Conservation (phyloP, 1,140 invertebrate genomes). For the Eufriesea mexicana region DNA sequence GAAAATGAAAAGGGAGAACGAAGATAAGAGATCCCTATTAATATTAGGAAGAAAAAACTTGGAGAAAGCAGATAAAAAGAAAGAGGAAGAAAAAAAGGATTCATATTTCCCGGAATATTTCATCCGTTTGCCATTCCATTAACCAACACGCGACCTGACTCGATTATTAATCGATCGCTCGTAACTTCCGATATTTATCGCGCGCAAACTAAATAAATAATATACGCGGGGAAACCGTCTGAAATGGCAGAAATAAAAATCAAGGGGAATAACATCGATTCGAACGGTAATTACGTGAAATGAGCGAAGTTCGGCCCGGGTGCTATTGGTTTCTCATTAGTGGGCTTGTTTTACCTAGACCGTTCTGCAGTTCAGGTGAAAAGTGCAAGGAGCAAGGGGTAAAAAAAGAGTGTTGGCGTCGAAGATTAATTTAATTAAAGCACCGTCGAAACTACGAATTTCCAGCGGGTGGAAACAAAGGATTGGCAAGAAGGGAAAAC, state of each 20-base stretch:
- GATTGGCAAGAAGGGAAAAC: conserved; percentile 60
- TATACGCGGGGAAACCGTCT: background rate
- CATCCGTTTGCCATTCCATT: background rate
- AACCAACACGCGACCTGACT: background rate
- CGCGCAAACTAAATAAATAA: background rate
- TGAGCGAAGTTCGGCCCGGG: conserved; percentile 32
- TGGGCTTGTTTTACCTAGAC: conserved; percentile 37
- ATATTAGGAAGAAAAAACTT: too few relatives aligned
- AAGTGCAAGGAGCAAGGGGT: conserved; percentile 18
- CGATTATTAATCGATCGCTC: too few relatives aligned
- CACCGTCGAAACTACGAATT: conserved; percentile 47
- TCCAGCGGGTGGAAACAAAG: conserved; percentile 47
- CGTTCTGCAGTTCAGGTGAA: conserved; percentile 33
- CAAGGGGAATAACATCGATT: conserved; percentile 13
- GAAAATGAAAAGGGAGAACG: too few relatives aligned
- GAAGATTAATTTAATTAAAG: conserved; percentile 67
- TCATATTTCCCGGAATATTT: background rate
- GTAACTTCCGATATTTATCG: too few relatives aligned
- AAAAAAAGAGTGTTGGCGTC: conserved; percentile 23
- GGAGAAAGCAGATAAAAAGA: too few relatives aligned
- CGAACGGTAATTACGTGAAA: conserved; percentile 40
- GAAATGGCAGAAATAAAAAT: background rate
- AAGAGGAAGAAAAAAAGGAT: background rate
- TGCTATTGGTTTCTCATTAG: conserved; percentile 52
- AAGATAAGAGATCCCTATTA: too few relatives aligned